These are phyloP conservation scores for Nezara viridula DNA, from an alignment of 2,888 invertebrate species.

Conservation along the genomic window DNA sequence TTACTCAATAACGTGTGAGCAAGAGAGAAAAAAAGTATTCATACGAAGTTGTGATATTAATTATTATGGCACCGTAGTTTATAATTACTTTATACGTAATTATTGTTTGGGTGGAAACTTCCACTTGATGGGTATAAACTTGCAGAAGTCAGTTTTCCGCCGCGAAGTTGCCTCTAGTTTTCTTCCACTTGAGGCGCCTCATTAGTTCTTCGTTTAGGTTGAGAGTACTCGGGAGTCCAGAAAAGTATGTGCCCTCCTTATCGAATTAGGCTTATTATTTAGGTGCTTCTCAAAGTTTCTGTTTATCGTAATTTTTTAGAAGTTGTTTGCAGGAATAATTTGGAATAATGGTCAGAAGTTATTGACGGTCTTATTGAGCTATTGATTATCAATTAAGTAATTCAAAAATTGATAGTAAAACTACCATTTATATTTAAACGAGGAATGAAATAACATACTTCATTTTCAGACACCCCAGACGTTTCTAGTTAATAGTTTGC, in stretches of 20 bases:
- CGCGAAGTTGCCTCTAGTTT: neutral
- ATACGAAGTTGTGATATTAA: neutral
- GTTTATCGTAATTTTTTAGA: neutral
- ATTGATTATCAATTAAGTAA: no score
- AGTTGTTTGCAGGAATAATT: no score
- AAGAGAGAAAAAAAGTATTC: neutral
- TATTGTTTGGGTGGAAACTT: constrained; percentile 37
- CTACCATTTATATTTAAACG: no score
- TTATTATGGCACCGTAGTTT: constrained; percentile 5
- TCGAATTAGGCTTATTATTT: neutral
- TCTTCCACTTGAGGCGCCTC: neutral
- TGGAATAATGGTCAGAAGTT: no score
- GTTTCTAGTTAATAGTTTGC: no score
- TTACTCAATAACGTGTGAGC: neutral
- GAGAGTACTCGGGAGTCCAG: neutral
- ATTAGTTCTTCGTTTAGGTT: constrained; percentile 18
- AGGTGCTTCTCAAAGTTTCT: neutral
- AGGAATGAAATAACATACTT: no score
- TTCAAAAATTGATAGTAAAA: no score
- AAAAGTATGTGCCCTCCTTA: neutral
- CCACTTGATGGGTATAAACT: neutral
- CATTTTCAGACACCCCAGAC: no score
- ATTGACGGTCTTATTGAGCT: no score
- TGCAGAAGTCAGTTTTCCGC: neutral
- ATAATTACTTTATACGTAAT: constrained; percentile 13